A percentile compares a stretch with the other conserved stretches of the same genome.
phyloP scores from a whole-genome alignment of 35 echinoderm and acorn worm genomes.

The Hemicentrotus pulcherrimus region DNA sequence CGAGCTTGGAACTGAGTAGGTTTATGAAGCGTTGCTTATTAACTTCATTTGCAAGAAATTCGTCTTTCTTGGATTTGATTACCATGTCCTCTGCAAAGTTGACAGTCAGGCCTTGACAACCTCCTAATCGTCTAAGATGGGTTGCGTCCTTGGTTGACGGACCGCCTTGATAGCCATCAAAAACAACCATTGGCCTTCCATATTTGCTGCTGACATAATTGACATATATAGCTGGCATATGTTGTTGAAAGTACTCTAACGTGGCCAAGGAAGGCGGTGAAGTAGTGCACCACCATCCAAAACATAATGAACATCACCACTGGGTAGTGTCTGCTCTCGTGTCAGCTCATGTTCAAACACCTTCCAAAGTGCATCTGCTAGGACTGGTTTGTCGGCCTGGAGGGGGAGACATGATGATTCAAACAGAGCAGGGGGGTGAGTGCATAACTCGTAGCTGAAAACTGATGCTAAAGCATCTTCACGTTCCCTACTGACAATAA shows the following conservation, averaged over 20 bases:
- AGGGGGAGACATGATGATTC: slow-evolving; percentile 18
- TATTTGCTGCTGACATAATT: too few species aligned
- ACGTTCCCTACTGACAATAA: slow-evolving; percentile 18
- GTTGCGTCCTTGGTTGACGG: slow-evolving; percentile 56
- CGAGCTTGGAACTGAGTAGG: slow-evolving; percentile 21
- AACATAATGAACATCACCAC: slow-evolving; percentile 67
- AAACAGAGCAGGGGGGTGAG: slow-evolving; percentile 82
- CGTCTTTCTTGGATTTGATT: too few species aligned
- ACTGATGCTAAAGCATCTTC: slow-evolving; percentile 3
- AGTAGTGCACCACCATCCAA: slow-evolving; percentile 81
- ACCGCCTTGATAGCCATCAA: slow-evolving; percentile 69
- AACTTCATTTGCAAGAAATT: slow-evolving; percentile 58
- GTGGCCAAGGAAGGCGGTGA: slow-evolving; percentile 62
- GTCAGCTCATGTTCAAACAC: neutral
- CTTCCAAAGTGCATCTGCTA: slow-evolving; percentile 67
- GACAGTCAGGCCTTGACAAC: slow-evolving; percentile 26
- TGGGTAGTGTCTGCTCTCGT: neutral
- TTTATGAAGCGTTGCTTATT: slow-evolving; percentile 73
- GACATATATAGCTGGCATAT: too few species aligned
- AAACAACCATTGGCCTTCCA: slow-evolving; percentile 16
- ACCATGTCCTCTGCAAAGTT: slow-evolving; percentile 45
- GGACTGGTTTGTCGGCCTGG: slow-evolving; percentile 57
- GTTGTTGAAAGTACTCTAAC: too few species aligned
- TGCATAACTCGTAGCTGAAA: slow-evolving; percentile 84
- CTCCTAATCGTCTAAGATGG: slow-evolving; percentile 34